Evolutionary conservation across 2,113 vertebrate species (phyloP), one percentile per base, ranked within the genome.

Genomic region (Nestor notabilis): DNA sequence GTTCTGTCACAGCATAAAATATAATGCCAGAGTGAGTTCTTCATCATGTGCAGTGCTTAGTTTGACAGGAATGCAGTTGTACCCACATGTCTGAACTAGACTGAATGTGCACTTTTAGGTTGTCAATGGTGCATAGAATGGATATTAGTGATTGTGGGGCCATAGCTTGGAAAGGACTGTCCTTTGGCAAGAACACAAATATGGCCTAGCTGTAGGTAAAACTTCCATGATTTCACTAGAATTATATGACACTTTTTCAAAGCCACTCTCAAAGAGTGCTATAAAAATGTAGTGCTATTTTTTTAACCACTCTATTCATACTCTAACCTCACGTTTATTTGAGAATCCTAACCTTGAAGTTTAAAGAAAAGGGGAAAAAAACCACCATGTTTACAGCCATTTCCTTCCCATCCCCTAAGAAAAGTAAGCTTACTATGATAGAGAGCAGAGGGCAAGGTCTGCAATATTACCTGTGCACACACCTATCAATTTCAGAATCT

Each of bases 401-500:
- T 94, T 96, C 17, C 39, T 94, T 81, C 43, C 66, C 10, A 44
- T 83, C 29, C 39, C 12, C n/a, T 79, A 75, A 64, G 70, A 90
- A 91, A 93, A 93, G 78, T 68, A 90, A 92, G 49, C 66, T 89
- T 64, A 9, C 70, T 80, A 2, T 69, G 84, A 76, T 53, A 76
- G n/a, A 55, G 81, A 87, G 41, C 44, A 92, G 65, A 93, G 91
- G 93, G 44, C 70, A 94, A 94, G 47, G 41, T 76, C 78, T 96
- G 78, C 81, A 72, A 56, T 87, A 69, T 83, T 89, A 88, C 87
- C 65, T 87, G 47, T 79, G 77, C 52, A 63, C 78, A 79, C 33
- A 89, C 44, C 65, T 87, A 95, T 94, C 91, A 65, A 46, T 89
- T 93, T 93, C 82, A 91, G 81, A 90, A 90, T 94, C 82, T 80